Conservation (phyloP, 2,113 vertebrate genomes). For the Loxodonta africana region DNA sequence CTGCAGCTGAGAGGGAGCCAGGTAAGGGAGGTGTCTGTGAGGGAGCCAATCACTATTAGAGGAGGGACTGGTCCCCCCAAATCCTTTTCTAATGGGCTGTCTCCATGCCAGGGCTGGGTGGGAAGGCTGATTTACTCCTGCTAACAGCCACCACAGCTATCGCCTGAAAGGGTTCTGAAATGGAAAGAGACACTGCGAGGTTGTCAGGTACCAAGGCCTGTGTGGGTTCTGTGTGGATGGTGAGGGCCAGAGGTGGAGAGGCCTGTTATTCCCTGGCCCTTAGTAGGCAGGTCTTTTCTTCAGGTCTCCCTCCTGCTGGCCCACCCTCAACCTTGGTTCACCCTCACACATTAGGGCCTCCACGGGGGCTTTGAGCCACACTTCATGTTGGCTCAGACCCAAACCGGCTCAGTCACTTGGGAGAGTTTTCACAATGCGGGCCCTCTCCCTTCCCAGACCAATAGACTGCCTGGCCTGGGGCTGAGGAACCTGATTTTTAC, state of each 20-base stretch:
- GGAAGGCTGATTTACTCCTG: not conserved
- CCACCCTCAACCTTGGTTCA: accelerated
- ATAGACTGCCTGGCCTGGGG: not conserved
- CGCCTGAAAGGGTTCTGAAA: not conserved
- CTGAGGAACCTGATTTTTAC: not conserved
- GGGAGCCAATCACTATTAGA: not conserved
- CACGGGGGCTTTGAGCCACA: not conserved
- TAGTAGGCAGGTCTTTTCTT: not conserved
- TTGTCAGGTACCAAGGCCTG: not conserved
- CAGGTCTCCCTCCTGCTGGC: not conserved
- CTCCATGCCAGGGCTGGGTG: not conserved
- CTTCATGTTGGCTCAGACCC: not conserved
- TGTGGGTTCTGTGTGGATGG: not conserved
- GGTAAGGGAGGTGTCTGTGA: not conserved
- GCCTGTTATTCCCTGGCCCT: not conserved
- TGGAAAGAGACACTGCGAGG: not conserved
- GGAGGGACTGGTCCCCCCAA: accelerated
- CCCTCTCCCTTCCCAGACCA: not conserved
- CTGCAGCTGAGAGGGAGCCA: not conserved
- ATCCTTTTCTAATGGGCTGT: not conserved
- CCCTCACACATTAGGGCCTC: not conserved
- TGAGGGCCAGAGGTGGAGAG: not conserved
- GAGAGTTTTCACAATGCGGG: not conserved
- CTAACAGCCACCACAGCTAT: not conserved
- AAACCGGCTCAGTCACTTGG: not conserved